Evolutionary conservation across 2,113 vertebrate species (phyloP).

Genomic region (Choloepus hoffmanni): DNA sequence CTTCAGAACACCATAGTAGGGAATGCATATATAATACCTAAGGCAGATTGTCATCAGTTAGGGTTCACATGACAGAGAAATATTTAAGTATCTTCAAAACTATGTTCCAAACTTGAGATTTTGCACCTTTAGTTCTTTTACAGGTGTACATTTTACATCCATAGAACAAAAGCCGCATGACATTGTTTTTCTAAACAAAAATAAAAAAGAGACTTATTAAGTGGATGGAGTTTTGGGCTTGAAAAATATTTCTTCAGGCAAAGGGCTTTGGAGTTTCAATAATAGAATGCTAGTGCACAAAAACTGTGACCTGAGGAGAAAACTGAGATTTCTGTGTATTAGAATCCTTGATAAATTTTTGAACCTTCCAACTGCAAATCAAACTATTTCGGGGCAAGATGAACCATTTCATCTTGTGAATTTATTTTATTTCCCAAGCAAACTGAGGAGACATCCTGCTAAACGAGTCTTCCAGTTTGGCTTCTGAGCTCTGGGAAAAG

Average conservation of each 20-base stretch:
- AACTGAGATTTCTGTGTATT: background rate
- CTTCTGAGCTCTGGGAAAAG: background rate
- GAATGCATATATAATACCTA: background rate
- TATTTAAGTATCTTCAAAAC: conserved; percentile 7
- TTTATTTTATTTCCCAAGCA: background rate
- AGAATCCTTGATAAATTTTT: background rate
- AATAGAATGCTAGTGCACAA: background rate
- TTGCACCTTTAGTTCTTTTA: background rate
- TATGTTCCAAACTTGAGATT: background rate
- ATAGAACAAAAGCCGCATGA: background rate
- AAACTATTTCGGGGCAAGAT: background rate
- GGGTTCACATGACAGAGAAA: background rate
- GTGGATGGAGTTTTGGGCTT: background rate
- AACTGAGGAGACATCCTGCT: background rate
- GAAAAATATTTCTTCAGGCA: background rate
- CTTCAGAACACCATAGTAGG: too few species aligned
- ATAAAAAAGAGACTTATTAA: background rate
- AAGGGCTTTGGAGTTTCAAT: background rate
- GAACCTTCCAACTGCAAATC: background rate
- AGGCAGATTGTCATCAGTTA: background rate
- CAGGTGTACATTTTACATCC: background rate
- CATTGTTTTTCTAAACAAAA: background rate
- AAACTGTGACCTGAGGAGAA: background rate
- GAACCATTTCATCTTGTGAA: conserved; percentile 24
- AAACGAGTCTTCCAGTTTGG: background rate